phyloP scores from a whole-genome alignment of 1,140 invertebrate species.

The Gryllus bimaculatus region DNA sequence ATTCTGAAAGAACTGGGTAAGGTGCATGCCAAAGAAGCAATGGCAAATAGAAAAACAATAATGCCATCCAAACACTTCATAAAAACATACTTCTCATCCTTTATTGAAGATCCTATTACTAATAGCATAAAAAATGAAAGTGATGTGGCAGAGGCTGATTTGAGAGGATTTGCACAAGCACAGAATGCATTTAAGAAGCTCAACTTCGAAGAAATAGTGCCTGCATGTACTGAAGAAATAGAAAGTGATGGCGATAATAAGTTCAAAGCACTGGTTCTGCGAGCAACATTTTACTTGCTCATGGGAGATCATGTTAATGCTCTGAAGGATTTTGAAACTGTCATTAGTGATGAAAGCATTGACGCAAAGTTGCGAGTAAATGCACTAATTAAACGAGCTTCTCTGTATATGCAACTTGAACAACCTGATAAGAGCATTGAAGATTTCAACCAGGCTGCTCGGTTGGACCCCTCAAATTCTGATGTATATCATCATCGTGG shows the following conservation, averaged over 20 bases:
- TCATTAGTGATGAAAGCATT: slow-evolving; percentile 35
- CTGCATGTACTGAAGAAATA: slow-evolving; percentile 73
- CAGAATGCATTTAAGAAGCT: slow-evolving; percentile 53
- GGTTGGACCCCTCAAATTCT: slow-evolving; percentile 65
- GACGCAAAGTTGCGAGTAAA: slow-evolving; percentile 53
- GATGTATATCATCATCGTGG: slow-evolving; percentile 76
- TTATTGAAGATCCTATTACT: slow-evolving; percentile 67
- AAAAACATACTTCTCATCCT: slow-evolving; percentile 75
- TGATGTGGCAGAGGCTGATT: slow-evolving; percentile 27
- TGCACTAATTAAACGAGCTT: slow-evolving; percentile 83
- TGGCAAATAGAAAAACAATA: slow-evolving; percentile 53
- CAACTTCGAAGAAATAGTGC: slow-evolving; percentile 68
- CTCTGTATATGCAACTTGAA: slow-evolving; percentile 69
- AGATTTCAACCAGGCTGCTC: slow-evolving; percentile 66
- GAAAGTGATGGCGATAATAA: slow-evolving; percentile 43
- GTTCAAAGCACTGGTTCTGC: slow-evolving; percentile 60
- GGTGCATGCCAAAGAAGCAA: slow-evolving; percentile 56
- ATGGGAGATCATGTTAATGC: slow-evolving; percentile 61
- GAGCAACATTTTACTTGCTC: slow-evolving; percentile 74
- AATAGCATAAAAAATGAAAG: slow-evolving; percentile 28
- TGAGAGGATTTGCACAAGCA: slow-evolving; percentile 52
- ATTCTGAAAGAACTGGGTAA: slow-evolving; percentile 70
- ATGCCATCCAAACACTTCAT: slow-evolving; percentile 79
- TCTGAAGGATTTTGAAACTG: slow-evolving; percentile 54
- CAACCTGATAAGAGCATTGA: slow-evolving; percentile 59